Percentiles rank a stretch among this genome's conserved stretches.
Evolutionary conservation across 2,113 vertebrate species (phyloP).

Genomic region (Colinus virginianus): DNA sequence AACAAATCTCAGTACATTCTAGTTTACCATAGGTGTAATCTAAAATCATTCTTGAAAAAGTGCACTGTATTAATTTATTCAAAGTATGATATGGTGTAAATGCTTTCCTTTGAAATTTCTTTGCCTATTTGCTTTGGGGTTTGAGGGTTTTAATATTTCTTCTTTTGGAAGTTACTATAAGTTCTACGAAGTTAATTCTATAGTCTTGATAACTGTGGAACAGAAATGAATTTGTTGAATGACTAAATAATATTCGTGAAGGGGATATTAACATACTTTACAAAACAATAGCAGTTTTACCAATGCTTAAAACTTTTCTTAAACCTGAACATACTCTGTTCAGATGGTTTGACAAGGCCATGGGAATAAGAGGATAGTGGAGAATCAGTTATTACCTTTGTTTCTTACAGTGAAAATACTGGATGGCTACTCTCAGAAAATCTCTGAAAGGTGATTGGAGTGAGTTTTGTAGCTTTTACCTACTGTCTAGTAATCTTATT

Average conservation of each 20-base stretch:
- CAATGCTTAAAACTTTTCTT: not conserved
- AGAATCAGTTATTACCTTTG: not conserved
- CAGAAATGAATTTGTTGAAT: not conserved
- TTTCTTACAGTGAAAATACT: not conserved
- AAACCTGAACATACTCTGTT: not conserved
- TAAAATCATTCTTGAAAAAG: constrained; percentile 21
- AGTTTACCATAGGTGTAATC: not conserved
- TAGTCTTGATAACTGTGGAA: not conserved
- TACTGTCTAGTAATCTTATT: not conserved
- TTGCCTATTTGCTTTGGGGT: constrained; percentile 1
- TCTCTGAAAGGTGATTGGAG: not conserved
- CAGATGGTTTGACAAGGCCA: not conserved
- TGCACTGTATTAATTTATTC: not conserved
- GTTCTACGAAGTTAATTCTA: not conserved
- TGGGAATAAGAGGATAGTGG: not conserved
- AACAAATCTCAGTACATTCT: not conserved
- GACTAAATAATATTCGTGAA: not conserved
- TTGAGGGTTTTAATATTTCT: not conserved
- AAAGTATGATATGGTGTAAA: not conserved
- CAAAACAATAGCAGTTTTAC: not conserved
- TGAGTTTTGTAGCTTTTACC: not conserved
- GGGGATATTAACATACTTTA: not conserved
- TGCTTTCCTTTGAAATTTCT: not conserved
- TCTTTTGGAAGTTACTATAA: not conserved
- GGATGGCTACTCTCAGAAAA: not conserved